These are phyloP conservation scores for Hiodon tergisus DNA, from an alignment of 2,113 vertebrate genomes.

Conservation along the genomic window DNA sequence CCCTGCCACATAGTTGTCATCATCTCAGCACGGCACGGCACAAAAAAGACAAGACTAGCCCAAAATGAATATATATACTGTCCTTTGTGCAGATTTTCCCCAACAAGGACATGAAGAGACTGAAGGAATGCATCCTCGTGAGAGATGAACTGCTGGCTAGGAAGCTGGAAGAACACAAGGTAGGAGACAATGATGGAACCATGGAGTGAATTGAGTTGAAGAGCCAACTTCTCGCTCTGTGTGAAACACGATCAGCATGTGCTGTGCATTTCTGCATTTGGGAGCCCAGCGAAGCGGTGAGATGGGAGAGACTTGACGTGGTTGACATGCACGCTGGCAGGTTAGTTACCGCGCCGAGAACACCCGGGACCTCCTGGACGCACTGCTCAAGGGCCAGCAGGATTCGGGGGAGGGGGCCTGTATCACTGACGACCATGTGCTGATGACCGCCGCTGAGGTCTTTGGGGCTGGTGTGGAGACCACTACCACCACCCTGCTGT, in stretches of 20 bases:
- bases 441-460: conserved; percentile 62
- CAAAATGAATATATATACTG: neutral
- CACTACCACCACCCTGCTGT: conserved; percentile 63
- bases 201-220: neutral
- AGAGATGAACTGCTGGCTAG: conserved; percentile 57
- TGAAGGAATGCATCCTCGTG: conserved; percentile 54
- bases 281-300: neutral
- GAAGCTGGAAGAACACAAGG: conserved; percentile 69
- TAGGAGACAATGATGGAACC: conserved; percentile 17
- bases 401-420: conserved; percentile 24
- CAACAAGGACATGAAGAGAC: conserved; percentile 45
- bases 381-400: conserved; percentile 54
- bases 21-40: neutral
- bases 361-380: conserved; percentile 64
- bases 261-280: neutral
- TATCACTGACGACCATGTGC: conserved; percentile 64
- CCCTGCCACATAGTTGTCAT: neutral
- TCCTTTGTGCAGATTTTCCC: conserved; percentile 39
- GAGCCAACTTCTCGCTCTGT: neutral
- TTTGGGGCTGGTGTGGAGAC: conserved; percentile 65
- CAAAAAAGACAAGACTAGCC: too few relatives aligned
- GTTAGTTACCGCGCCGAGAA: conserved; percentile 42
- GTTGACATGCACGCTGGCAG: conserved; percentile 29
- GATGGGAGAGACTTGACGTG: neutral
- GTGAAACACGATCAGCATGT: too few relatives aligned